Evolutionary conservation across 1,140 invertebrate genomes (phyloP).

Genomic region (Belonocnema kinseyi): DNA sequence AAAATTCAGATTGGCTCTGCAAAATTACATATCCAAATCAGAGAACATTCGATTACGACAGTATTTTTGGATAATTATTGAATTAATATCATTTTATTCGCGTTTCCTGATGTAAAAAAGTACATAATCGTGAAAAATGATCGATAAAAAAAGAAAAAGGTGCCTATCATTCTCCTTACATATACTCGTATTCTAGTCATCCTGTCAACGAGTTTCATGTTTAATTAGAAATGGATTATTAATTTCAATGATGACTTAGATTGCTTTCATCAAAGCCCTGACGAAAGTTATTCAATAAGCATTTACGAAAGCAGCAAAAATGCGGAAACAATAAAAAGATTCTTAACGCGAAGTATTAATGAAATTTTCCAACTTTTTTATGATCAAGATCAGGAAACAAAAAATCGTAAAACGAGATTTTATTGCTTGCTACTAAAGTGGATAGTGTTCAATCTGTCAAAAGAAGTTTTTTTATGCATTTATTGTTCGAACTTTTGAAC

Average conservation of each 20-base stretch:
- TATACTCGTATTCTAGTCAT: background rate
- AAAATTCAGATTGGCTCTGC: no score
- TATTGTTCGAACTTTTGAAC: no score
- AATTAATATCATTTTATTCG: background rate
- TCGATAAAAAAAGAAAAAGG: background rate
- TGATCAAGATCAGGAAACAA: background rate
- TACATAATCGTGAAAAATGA: background rate
- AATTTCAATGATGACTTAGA: conserved; percentile 1
- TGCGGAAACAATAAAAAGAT: background rate
- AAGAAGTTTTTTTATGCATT: no score
- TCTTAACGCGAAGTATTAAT: background rate
- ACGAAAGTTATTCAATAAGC: background rate
- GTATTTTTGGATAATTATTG: background rate
- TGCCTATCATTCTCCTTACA: background rate
- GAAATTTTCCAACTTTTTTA: background rate
- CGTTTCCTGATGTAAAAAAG: background rate
- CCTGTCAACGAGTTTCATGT: background rate
- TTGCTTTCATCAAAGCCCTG: background rate
- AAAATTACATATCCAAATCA: no score
- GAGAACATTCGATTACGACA: background rate
- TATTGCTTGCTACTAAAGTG: background rate
- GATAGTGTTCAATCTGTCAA: background rate
- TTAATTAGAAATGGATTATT: background rate
- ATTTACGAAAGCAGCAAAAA: background rate
- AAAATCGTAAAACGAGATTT: background rate